Conservation (phyloP, 2,888 invertebrate genomes). For the Hoplodrina ambigua region DNA sequence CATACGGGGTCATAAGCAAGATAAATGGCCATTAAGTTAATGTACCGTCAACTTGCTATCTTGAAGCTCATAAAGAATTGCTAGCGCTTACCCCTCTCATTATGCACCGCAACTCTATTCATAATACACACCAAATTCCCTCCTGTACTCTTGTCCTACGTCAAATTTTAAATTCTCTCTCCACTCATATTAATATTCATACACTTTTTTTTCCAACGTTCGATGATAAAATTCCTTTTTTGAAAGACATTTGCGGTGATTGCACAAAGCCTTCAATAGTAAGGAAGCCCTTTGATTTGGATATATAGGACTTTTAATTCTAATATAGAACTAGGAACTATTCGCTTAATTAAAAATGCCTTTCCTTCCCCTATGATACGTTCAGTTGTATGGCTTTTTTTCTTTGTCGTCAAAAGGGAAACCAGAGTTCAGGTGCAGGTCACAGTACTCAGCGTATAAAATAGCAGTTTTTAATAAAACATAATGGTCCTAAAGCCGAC, state of each 20-base stretch:
- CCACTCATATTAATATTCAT: slow-evolving; percentile 81
- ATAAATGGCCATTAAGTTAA: slow-evolving; percentile 24
- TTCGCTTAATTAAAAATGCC: slow-evolving; percentile 61
- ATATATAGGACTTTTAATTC: slow-evolving; percentile 59
- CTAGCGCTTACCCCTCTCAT: slow-evolving; percentile 68
- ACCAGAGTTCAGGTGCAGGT: not conserved
- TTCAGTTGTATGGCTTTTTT: slow-evolving; percentile 8
- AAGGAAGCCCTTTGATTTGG: slow-evolving; percentile 65
- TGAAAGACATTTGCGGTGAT: slow-evolving; percentile 79
- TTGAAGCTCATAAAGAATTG: slow-evolving; percentile 76
- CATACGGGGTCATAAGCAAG: not conserved
- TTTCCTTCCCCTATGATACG: not conserved
- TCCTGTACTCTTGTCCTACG: slow-evolving; percentile 75
- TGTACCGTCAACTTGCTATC: slow-evolving; percentile 33
- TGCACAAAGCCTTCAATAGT: slow-evolving; percentile 78
- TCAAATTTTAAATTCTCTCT: slow-evolving; percentile 84
- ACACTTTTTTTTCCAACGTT: slow-evolving; percentile 70
- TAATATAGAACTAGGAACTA: slow-evolving; percentile 57
- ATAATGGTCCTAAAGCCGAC: no score
- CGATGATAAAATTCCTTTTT: slow-evolving; percentile 73
- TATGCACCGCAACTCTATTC: slow-evolving; percentile 74
- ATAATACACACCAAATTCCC: slow-evolving; percentile 76
- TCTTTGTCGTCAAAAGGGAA: slow-evolving; percentile 7
- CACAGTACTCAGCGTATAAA: not conserved
- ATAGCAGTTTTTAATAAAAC: not conserved